Evolutionary conservation across 2,888 invertebrate species (phyloP).

Genomic region (Geotrupes spiniger): DNA sequence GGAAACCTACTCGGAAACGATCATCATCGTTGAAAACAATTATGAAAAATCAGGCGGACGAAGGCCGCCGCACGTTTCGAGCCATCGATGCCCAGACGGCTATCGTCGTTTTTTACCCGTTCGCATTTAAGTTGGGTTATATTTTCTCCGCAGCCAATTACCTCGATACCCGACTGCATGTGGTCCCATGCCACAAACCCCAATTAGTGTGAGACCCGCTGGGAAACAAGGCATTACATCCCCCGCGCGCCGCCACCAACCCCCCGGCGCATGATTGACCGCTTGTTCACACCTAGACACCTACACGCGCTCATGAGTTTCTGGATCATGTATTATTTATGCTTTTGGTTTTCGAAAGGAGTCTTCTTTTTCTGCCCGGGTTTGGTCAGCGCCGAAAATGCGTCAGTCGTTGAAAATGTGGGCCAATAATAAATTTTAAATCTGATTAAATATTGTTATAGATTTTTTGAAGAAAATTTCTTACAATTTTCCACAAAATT

Average conservation of each 20-base stretch:
- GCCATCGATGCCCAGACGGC: not conserved
- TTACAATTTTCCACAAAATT: too few relatives aligned
- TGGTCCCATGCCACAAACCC: constrained; percentile 39
- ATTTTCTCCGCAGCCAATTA: constrained; percentile 33
- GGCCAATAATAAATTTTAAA: too few relatives aligned
- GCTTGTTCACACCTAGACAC: constrained; percentile 19
- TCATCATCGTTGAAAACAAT: too few relatives aligned
- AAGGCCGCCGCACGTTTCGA: not conserved
- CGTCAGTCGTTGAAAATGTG: too few relatives aligned
- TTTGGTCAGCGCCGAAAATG: too few relatives aligned
- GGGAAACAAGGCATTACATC: constrained; percentile 48
- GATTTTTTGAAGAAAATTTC: too few relatives aligned
- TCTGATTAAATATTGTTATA: too few relatives aligned
- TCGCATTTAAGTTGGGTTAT: constrained; percentile 14
- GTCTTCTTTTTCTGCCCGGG: too few relatives aligned
- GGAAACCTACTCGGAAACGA: too few relatives aligned
- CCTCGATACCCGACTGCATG: constrained; percentile 33
- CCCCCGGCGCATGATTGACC: constrained; percentile 16
- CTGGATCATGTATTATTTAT: constrained; percentile 14
- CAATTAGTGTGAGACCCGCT: constrained; percentile 50
- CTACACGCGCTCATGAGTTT: constrained; percentile 12
- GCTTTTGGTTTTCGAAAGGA: too few relatives aligned
- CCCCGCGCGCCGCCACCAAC: constrained; percentile 17
- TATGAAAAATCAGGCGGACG: not conserved
- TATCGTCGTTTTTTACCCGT: not conserved